A percentile compares a stretch with the other conserved stretches of the same genome.
These are phyloP conservation scores for Sarotherodon lohbergeri DNA, from an alignment of 2,113 vertebrate species.

Conservation along the genomic window DNA sequence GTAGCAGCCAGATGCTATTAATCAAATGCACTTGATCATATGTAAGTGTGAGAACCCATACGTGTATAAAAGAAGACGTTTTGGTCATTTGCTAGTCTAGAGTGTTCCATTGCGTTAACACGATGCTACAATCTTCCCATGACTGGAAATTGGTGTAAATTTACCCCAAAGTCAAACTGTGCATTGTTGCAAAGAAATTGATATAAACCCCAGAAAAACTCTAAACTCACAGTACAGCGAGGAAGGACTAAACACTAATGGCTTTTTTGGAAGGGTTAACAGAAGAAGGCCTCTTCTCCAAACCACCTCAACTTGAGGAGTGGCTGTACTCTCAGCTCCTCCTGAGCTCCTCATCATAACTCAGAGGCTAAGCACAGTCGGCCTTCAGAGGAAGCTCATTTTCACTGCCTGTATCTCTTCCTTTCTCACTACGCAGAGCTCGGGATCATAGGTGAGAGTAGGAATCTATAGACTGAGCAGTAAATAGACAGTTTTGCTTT, in stretches of 20 bases:
- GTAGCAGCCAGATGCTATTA: not conserved
- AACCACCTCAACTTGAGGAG: not conserved
- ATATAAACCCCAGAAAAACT: not conserved
- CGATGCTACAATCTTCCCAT: not conserved
- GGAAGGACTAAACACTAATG: not conserved
- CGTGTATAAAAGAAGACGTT: not conserved
- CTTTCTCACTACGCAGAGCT: not conserved
- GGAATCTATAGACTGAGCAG: not conserved
- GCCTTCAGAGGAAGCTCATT: not conserved
- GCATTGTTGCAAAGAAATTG: not conserved
- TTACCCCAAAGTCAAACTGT: not conserved
- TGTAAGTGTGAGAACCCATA: not conserved
- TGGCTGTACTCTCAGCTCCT: not conserved
- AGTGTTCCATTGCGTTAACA: not conserved
- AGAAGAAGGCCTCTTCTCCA: not conserved
- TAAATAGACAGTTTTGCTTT: not conserved
- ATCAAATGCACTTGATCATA: not conserved
- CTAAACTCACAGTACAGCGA: not conserved
- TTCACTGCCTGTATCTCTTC: not conserved
- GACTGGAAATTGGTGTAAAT: not conserved
- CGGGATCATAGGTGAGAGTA: not conserved
- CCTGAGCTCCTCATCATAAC: not conserved
- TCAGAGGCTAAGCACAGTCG: not conserved
- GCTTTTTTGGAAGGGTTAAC: not conserved
- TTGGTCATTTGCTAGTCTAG: not conserved